Evolutionary conservation across 2,113 vertebrate species (phyloP).

Genomic region (Uria aalge): DNA sequence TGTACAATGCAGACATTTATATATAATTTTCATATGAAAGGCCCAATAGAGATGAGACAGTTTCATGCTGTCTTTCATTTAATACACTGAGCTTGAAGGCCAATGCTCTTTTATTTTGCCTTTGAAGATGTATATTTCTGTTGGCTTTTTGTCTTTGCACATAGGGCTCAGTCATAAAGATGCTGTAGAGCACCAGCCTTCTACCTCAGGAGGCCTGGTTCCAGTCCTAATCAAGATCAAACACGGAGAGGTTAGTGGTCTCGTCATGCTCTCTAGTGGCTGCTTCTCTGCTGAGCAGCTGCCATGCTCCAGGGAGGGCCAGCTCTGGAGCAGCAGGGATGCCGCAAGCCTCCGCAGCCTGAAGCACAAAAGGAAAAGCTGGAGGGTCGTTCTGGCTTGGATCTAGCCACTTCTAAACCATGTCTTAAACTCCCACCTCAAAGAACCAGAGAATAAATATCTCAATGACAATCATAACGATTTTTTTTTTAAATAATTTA

Average conservation of each 20-base stretch:
- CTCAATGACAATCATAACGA: background rate
- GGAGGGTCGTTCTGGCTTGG: background rate
- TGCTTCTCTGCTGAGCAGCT: conserved; percentile 43
- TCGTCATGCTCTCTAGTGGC: conserved; percentile 56
- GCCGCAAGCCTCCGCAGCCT: accelerated
- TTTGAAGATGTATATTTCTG: background rate
- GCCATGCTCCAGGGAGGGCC: background rate
- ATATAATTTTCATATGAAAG: conserved; percentile 21
- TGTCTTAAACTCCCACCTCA: background rate
- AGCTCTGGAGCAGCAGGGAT: background rate
- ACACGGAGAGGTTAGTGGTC: conserved; percentile 7
- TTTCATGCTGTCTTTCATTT: background rate
- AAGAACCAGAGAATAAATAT: background rate
- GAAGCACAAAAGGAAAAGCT: background rate
- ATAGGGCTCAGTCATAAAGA: background rate
- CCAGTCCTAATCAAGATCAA: background rate
- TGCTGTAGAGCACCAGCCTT: background rate
- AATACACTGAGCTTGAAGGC: background rate
- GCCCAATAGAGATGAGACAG: background rate
- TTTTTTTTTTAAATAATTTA: background rate
- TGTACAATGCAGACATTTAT: background rate
- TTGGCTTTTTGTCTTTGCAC: background rate
- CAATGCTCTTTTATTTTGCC: background rate
- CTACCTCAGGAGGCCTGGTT: background rate
- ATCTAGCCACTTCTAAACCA: background rate